Base-by-base conservation (phyloP, 2,888 invertebrate genomes). In the Hesperia comma region DNA sequence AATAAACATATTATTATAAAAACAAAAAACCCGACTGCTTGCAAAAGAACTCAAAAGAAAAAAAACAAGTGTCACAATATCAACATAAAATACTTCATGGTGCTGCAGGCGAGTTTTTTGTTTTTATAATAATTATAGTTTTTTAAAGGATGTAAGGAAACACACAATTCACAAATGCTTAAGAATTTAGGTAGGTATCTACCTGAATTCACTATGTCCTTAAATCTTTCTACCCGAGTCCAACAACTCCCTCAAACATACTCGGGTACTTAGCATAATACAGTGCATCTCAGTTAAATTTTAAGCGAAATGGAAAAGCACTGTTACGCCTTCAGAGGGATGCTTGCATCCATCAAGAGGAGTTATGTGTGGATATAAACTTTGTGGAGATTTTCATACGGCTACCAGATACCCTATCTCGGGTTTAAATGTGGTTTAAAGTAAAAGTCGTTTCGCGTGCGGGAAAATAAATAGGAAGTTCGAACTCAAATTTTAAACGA, bases 221-320 rank as follows among this genome's bases (percentile, higher is more conserved):
- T 21, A 15, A 46, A 21, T 19, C 49, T 19, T 49, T 49, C 49
- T 10, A 10, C 10, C 10, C 1, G 10, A 15, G 17, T 55, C 10
- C 19, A 19, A 6, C 15, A 57, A 49, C 40, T 41, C 21, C 49
- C 33, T 70, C 78, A 79, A 77, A 78, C 72, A 72, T 69, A 73
- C 77, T 70, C 61, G 61, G 66, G 71, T 71, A 76, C 75, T 80
- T 82, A 77, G 73, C 77, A 81, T 84, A 82, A 82, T 80, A 79
- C 76, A 81, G 77, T 81, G 74, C 75, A 78, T 80, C 78, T 77
- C 77, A 80, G 78, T 77, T 77, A 76, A 76, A 78, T 79, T 81
- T 80, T 78, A 81, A 82, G 78, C 77, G 75, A 78, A 74, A 78
- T 74, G 74, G 71, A 70, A 76, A 68, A 75, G 75, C 78, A 74